phyloP scores from a whole-genome alignment of 2,888 invertebrate genomes.

The Myopa testacea region DNA sequence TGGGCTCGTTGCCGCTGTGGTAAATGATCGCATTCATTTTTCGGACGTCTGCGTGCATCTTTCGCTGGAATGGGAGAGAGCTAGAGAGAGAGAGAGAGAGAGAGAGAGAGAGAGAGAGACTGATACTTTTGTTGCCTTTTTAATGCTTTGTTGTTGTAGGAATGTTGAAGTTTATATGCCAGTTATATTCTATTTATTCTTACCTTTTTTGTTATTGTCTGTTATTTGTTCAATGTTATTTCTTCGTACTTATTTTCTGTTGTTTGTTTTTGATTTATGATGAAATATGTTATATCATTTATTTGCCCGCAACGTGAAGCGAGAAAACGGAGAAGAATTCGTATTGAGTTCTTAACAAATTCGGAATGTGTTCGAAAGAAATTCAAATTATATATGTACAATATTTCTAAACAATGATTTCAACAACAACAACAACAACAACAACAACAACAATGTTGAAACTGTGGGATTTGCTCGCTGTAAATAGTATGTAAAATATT shows the following conservation, averaged over 20 bases:
- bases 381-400: too few relatives aligned
- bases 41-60: not conserved
- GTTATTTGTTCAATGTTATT: too few relatives aligned
- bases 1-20: slow-evolving; percentile 13
- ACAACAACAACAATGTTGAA: not conserved
- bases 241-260: not conserved
- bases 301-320: not conserved
- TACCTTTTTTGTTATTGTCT: not conserved
- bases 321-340: too few relatives aligned
- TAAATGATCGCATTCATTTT: slow-evolving; percentile 13
- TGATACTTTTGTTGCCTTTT: too few relatives aligned
- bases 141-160: too few relatives aligned
- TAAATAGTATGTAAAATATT: too few relatives aligned
- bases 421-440: too few relatives aligned
- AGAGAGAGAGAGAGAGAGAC: not conserved
- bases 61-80: not conserved
- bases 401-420: too few relatives aligned
- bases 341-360: too few relatives aligned
- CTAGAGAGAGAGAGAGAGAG: not conserved
- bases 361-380: too few relatives aligned
- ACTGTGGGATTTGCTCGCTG: too few relatives aligned
- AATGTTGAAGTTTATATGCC: not conserved
- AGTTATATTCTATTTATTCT: not conserved
- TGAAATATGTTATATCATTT: slow-evolving; percentile 16
- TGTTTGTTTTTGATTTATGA: slow-evolving; percentile 11